These are phyloP conservation scores for Paracentrotus lividus DNA, from an alignment of 53 echinoderm and acorn worm species.

Conservation along the genomic window DNA sequence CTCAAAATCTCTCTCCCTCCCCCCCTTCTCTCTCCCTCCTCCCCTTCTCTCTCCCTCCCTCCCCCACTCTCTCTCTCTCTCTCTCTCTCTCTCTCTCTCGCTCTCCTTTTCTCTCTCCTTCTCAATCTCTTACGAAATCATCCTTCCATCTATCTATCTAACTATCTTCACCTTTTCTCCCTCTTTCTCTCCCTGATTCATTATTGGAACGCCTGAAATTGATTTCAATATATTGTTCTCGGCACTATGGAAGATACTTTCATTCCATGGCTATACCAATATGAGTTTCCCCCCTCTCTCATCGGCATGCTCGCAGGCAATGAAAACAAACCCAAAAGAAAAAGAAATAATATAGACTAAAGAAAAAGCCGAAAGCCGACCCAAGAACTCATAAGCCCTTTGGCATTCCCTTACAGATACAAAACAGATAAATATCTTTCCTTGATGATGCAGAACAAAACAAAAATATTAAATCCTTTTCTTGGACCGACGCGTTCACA, in stretches of 20 bases:
- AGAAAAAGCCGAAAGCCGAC: slow-evolving; percentile 28
- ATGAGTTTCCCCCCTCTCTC: background rate
- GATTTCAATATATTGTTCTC: slow-evolving; percentile 33
- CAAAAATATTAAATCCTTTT: background rate
- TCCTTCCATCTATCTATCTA: background rate
- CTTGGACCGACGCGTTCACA: background rate
- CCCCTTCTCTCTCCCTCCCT: too few species aligned
- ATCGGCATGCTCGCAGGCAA: slow-evolving; percentile 14
- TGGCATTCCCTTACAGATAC: background rate
- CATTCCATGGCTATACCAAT: slow-evolving; percentile 25
- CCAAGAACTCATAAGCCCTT: slow-evolving; percentile 16
- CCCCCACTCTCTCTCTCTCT: background rate
- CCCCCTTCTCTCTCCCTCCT: too few species aligned
- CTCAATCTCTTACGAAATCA: too few species aligned
- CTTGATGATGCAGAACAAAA: background rate
- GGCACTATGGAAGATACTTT: background rate
- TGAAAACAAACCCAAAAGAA: slow-evolving; percentile 37
- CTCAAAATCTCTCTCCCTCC: too few species aligned
- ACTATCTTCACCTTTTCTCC: background rate
- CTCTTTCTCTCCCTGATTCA: background rate
- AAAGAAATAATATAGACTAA: background rate
- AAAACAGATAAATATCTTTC: background rate
- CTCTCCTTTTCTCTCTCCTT: background rate
- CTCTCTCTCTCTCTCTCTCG: background rate
- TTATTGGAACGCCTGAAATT: slow-evolving; percentile 33